Conservation (phyloP, 53 echinoderm and acorn worm genomes). For the Pentamera pediparva region DNA sequence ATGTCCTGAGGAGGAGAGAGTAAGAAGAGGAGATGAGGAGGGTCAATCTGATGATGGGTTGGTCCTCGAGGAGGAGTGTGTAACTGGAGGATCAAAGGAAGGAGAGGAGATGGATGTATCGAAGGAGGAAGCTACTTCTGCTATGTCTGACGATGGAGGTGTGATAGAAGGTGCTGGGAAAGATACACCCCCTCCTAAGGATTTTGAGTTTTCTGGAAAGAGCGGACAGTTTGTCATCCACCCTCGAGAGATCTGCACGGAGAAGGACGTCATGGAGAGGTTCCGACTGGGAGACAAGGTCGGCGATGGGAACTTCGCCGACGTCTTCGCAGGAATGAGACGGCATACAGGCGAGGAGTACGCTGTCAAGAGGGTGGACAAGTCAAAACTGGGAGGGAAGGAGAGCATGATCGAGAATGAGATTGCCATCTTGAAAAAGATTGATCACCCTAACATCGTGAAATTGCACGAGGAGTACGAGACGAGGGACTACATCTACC, state of each 20-base stretch:
- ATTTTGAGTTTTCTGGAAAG: conserved; percentile 22
- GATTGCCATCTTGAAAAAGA: conserved; percentile 88
- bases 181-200: not conserved
- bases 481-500: conserved; percentile 75
- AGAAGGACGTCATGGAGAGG: conserved; percentile 61
- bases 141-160: not conserved
- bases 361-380: conserved; percentile 94
- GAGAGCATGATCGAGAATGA: conserved; percentile 98
- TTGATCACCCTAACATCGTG: conserved; percentile 87
- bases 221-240: conserved; percentile 25
- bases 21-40: no score
- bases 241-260: conserved; percentile 62
- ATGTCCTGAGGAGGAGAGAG: no score
- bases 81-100: no score
- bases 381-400: conserved; percentile 79
- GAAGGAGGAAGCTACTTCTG: no score
- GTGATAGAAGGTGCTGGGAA: not conserved
- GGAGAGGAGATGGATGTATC: no score
- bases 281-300: conserved; percentile 79
- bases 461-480: conserved; percentile 87
- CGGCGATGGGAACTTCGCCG: conserved; percentile 96
- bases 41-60: no score
- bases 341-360: conserved; percentile 59
- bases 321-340: conserved; percentile 75
- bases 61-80: no score